phyloP scores from a whole-genome alignment of 2,113 vertebrate species.

The Penelope pileata region DNA sequence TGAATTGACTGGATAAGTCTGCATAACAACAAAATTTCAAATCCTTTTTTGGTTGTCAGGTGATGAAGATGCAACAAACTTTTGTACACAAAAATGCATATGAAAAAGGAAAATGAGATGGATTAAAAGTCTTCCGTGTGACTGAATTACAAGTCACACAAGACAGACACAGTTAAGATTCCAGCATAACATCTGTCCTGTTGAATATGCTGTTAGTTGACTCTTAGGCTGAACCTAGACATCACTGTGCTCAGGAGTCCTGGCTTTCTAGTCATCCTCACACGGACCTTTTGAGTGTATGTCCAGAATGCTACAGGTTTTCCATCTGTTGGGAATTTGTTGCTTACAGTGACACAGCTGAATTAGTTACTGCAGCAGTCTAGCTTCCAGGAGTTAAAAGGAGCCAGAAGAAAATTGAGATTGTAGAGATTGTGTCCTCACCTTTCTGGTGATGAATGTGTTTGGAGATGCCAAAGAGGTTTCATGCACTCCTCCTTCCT shows the following conservation, averaged over 20 bases:
- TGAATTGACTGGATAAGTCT: neutral
- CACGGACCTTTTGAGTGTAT: neutral
- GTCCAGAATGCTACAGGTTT: neutral
- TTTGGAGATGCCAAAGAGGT: neutral
- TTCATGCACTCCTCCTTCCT: neutral
- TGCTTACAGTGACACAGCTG: neutral
- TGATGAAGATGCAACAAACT: constrained; percentile 20
- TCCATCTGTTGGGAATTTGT: neutral
- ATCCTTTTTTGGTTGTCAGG: neutral
- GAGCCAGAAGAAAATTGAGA: neutral
- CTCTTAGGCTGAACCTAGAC: neutral
- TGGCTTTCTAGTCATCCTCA: neutral
- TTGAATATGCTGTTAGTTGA: neutral
- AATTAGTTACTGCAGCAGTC: neutral
- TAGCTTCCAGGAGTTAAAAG: neutral
- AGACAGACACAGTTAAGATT: neutral
- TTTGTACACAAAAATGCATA: neutral
- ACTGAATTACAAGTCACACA: neutral
- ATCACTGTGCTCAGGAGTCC: neutral
- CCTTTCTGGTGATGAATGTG: neutral
- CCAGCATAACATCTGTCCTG: neutral
- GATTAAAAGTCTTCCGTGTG: neutral
- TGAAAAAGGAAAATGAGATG: neutral
- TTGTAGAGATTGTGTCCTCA: neutral
- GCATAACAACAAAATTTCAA: neutral